These are phyloP conservation scores for Neuroterus valhalla DNA, from an alignment of 1,140 invertebrate genomes.

Conservation along the genomic window DNA sequence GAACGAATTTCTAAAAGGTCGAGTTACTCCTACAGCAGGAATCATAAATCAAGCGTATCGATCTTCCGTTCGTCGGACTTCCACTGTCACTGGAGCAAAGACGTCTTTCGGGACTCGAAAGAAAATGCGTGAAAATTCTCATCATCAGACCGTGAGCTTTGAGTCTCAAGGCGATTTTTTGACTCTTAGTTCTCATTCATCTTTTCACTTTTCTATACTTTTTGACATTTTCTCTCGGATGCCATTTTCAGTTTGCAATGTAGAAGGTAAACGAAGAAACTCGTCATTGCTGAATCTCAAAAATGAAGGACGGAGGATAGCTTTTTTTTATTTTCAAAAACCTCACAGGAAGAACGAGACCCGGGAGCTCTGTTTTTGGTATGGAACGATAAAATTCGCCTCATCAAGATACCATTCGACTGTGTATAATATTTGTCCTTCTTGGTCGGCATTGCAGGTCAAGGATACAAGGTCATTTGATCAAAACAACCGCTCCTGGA, in stretches of 20 bases:
- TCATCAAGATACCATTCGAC: slow-evolving; percentile 89
- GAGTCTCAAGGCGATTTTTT: slow-evolving; percentile 21
- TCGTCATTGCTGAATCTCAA: neutral
- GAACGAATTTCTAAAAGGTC: slow-evolving; percentile 50
- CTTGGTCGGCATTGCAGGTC: slow-evolving; percentile 87
- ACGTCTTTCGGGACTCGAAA: slow-evolving; percentile 3
- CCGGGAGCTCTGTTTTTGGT: slow-evolving; percentile 81
- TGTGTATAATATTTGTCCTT: slow-evolving; percentile 84
- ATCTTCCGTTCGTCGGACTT: slow-evolving; percentile 45
- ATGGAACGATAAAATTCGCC: slow-evolving; percentile 88
- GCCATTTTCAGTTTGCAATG: no score
- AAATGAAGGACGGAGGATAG: neutral
- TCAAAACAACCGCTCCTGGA: slow-evolving; percentile 80
- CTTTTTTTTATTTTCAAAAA: slow-evolving; percentile 86
- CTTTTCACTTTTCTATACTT: no score
- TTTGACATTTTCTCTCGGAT: no score
- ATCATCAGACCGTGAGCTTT: slow-evolving; percentile 40
- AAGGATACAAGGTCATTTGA: slow-evolving; percentile 83
- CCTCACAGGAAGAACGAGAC: slow-evolving; percentile 79
- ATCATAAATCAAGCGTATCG: slow-evolving; percentile 65
- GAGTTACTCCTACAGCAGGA: slow-evolving; percentile 50
- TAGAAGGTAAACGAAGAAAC: no score
- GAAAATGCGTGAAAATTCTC: slow-evolving; percentile 44
- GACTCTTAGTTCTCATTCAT: no score
- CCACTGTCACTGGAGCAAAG: slow-evolving; percentile 39